Evolutionary conservation across 2,113 vertebrate genomes (phyloP), one percentile per base, ranked within the genome.

Genomic region (Amphilophus citrinellus): DNA sequence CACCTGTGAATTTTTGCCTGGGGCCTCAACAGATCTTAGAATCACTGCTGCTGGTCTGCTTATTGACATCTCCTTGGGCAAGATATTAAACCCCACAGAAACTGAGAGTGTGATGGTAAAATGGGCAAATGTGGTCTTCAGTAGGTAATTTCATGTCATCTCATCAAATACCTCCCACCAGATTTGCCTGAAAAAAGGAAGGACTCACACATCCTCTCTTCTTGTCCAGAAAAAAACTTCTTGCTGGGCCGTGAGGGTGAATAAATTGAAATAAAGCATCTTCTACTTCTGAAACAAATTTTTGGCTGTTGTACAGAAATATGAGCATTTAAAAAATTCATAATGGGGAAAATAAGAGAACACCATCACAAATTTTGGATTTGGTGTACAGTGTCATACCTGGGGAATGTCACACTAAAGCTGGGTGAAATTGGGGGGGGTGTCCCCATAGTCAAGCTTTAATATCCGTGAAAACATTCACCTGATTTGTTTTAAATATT

Each of bases 151-250:
- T 44, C 44, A n/a, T 66, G 37, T 66, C 37, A 39, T 39, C 10
- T 39, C 37, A 24, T 66, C 37, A 17, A 66, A 66, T 24, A 37
- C 0, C n/a, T 47, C 65, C 22, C 42, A 2, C 65, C 42, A 47
- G 22, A 47, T 68, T 68, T 17, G n/a, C 39, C 63, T 44, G 63
- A 22, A 66, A 20, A 22, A 6, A 66, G 63, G 63, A 66, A 24
- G 0, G 39, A 17, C 63, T 47, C 39, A 0, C 1, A 9, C 0
- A 8, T 47, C 39, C 22, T 66, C n/a, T 47, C 22, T 47, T 68
- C 65, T 47, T 66, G 63, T 39, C 42, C 65, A 68, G 14, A 42
- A 27, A 10, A 42, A 68, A 27, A 47, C 65, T 68, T 15, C 39
- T 68, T 47, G 14, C 22, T 27, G 65, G 39, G 39, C 22, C 24